Base-by-base conservation (phyloP, 2,888 invertebrate genomes). In the Pocota personata region DNA sequence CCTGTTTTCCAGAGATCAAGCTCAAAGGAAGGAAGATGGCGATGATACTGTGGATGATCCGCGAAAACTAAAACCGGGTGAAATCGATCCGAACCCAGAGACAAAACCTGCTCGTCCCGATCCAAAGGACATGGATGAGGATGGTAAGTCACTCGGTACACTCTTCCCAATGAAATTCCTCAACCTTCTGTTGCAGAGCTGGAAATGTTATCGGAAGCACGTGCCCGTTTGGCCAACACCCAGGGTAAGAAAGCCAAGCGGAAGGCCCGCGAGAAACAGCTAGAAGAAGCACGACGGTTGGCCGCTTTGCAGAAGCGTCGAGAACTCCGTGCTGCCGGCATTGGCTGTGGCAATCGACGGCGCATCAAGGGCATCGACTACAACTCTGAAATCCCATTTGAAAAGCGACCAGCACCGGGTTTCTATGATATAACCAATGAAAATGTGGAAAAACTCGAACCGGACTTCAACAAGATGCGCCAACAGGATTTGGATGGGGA, bases 51-150 rank as follows among this genome's bases (percentile, higher is more conserved):
- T 95, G 37, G 98, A 98, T 93, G 99, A 99, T 93, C 99, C 99
- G 0, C 94, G 99, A 37, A 99, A 99, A 92, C 93, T 99, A 48
- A 98, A 98, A 91, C 99, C 99, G 0, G 99, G 99, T 27, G 99
- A 99, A 94, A 99, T 99, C 90, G 99, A 99, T 93, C 99, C 99
- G 0, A 99, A 99, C 93, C 99, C 99, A 8, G 99, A 99, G 93
- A 99, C 99, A 0, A 99, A 99, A 92, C 99, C 99, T 2, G 99
- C 99, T 0, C 94, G 99, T 64, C 99, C 99, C 0, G 99, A 99
- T 93, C 99, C 99, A 1, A 98, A 99, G 90, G 99, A 99, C 91
- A 99, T 99, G 99, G 99, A 99, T 93, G 99, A 99, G 95, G 99
- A 99, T 94, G 98, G 97, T 97, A 92, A 87, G 88, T 62, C 50